Conservation (phyloP, 2,888 invertebrate genomes). For the Drosophila birchii region DNA sequence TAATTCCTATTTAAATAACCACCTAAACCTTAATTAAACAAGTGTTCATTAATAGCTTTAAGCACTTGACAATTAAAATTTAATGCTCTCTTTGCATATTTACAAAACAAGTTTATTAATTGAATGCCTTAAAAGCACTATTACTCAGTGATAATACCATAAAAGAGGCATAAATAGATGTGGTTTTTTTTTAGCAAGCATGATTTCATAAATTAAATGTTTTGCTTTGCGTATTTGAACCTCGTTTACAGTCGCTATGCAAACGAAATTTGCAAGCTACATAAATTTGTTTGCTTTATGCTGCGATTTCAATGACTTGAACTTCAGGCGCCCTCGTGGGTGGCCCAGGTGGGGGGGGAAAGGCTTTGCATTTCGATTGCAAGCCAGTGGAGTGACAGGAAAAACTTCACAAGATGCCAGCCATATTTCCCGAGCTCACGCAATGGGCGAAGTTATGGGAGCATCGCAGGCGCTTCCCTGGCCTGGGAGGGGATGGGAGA, state of each 20-base stretch:
- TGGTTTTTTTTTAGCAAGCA: not conserved
- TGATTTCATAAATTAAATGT: not conserved
- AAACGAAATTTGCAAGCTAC: conserved; percentile 2
- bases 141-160: not conserved
- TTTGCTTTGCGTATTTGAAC: not conserved
- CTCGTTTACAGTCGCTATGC: not conserved
- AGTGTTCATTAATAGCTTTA: not conserved
- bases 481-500: conserved; percentile 31
- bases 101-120: conserved; percentile 1
- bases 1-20: not conserved
- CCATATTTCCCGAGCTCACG: conserved; percentile 50
- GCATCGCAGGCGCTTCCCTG: conserved; percentile 61
- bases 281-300: conserved; percentile 7
- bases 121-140: conserved; percentile 3
- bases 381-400: conserved; percentile 21
- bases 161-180: not conserved
- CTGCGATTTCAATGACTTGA: conserved; percentile 17
- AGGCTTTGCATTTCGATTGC: not conserved
- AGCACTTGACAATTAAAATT: not conserved
- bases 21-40: not conserved
- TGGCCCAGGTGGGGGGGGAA: conserved; percentile 5
- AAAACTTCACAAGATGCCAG: conserved; percentile 47
- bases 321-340: conserved; percentile 23
- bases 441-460: conserved; percentile 55
- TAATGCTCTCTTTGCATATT: not conserved